A percentile compares a stretch with the other conserved stretches of the same genome.
phyloP scores from a whole-genome alignment of 2,888 invertebrate species.

The Lithosia quadra region DNA sequence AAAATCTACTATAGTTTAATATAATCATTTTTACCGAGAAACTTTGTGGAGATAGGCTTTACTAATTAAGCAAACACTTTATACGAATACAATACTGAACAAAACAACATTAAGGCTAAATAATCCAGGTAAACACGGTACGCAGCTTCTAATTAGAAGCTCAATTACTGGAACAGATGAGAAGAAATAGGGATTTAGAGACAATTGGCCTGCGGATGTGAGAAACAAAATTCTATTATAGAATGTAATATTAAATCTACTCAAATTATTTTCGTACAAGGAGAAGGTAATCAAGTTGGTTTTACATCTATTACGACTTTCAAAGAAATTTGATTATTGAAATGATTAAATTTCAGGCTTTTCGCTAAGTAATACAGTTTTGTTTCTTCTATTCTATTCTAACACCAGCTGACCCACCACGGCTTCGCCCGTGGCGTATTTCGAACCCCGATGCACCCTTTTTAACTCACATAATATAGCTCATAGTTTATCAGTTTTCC shows the following conservation, averaged over 20 bases:
- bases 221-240: constrained; percentile 25
- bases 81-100: constrained; percentile 25
- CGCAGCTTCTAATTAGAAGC: constrained; percentile 44
- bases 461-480: too few relatives aligned
- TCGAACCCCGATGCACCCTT: too few relatives aligned
- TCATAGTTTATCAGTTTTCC: too few relatives aligned
- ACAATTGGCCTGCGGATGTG: constrained; percentile 24
- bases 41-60: constrained; percentile 2
- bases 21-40: neutral
- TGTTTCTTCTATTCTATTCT: too few relatives aligned
- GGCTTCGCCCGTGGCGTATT: too few relatives aligned
- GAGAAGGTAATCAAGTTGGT: neutral
- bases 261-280: neutral
- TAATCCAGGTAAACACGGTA: constrained; percentile 52
- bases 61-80: neutral
- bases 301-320: neutral
- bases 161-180: constrained; percentile 30
- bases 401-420: too few relatives aligned
- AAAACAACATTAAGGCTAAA: constrained; percentile 32
- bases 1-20: neutral
- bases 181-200: constrained; percentile 42
- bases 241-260: constrained; percentile 3
- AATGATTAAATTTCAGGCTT: neutral
- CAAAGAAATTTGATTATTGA: neutral
- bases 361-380: neutral